These are phyloP conservation scores for Cossypha heuglini DNA, from an alignment of 2,797 vertebrate species.

Conservation along the genomic window DNA sequence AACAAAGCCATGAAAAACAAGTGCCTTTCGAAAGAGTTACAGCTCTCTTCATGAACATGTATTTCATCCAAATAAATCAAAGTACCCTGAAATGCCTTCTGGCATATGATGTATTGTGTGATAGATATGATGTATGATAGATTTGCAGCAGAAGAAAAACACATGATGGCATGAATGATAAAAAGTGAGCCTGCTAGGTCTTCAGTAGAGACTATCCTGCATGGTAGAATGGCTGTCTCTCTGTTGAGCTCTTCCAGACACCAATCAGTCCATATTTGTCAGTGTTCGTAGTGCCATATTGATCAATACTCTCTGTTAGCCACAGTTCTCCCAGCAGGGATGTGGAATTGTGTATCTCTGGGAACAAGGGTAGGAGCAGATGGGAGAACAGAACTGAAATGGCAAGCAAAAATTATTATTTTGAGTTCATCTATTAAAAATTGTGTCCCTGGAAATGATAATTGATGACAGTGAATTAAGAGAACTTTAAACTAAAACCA, in stretches of 20 bases:
- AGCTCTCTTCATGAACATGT: neutral
- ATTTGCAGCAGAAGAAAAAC: neutral
- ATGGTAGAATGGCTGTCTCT: neutral
- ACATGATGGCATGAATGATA: neutral
- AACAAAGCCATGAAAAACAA: neutral
- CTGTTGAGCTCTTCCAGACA: neutral
- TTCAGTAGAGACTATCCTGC: neutral
- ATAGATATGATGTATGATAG: neutral
- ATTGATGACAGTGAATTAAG: neutral
- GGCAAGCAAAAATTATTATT: neutral
- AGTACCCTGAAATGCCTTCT: neutral
- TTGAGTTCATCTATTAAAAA: neutral
- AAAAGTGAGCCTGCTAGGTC: neutral
- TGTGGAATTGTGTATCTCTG: neutral
- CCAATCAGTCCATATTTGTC: neutral
- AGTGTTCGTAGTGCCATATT: neutral
- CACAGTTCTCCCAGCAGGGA: neutral
- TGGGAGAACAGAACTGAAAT: neutral
- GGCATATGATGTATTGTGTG: neutral
- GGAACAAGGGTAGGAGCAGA: rapidly evolving
- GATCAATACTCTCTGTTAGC: neutral
- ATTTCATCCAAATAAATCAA: neutral
- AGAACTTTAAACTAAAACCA: neutral
- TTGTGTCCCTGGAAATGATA: neutral
- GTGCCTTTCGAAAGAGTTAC: neutral